phyloP scores from a whole-genome alignment of 2,113 vertebrate species.

The Paedocypris sp. region DNA sequence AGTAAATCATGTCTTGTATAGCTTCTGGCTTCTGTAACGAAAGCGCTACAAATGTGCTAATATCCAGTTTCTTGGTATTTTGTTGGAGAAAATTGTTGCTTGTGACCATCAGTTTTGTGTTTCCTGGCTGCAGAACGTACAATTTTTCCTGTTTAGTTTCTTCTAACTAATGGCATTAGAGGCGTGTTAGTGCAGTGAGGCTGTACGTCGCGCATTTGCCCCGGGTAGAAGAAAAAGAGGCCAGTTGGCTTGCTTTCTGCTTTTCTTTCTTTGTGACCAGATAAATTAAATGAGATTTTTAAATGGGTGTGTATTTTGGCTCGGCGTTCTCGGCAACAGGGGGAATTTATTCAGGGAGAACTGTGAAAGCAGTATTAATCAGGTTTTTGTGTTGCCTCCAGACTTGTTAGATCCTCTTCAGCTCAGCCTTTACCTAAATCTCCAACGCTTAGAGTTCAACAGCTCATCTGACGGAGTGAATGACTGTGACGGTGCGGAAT shows the following conservation, averaged over 20 bases:
- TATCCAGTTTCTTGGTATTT: constrained; percentile 10
- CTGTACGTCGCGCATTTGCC: neutral
- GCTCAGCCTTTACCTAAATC: constrained; percentile 18
- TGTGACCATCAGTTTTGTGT: constrained; percentile 30
- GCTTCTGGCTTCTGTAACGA: constrained; percentile 12
- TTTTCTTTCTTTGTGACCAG: neutral
- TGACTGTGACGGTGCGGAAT: too few species aligned
- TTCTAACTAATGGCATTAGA: constrained; percentile 29
- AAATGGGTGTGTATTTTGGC: constrained; percentile 1
- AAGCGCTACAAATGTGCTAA: constrained; percentile 23
- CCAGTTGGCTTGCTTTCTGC: neutral
- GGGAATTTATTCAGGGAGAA: constrained; percentile 6
- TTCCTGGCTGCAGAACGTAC: constrained; percentile 10
- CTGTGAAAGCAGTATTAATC: constrained; percentile 13
- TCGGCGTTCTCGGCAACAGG: neutral
- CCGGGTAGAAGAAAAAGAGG: neutral
- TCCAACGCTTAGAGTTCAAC: too few species aligned
- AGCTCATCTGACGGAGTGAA: too few species aligned
- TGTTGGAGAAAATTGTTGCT: constrained; percentile 9
- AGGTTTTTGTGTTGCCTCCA: neutral
- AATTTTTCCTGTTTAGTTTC: constrained; percentile 27
- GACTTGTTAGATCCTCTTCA: neutral
- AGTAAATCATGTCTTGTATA: neutral
- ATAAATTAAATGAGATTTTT: constrained; percentile 17
- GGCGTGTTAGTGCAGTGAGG: constrained; percentile 14